phyloP scores from a whole-genome alignment of 1,140 invertebrate species.

The Meloidogyne floridensis region DNA sequence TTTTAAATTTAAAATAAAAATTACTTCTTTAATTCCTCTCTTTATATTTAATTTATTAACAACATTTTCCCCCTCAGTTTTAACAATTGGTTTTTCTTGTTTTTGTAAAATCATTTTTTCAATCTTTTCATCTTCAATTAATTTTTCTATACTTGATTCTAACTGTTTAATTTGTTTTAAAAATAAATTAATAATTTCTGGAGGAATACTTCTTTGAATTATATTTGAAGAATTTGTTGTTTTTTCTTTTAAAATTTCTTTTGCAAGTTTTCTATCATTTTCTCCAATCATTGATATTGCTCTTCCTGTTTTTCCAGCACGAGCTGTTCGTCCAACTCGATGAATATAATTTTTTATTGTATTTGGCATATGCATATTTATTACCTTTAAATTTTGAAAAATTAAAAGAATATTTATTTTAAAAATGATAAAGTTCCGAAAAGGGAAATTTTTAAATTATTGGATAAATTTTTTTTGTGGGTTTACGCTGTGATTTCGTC shows the following conservation, averaged over 20 bases:
- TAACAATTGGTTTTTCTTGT: slow-evolving; percentile 8
- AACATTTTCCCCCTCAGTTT: background rate
- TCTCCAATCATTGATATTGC: slow-evolving; percentile 90
- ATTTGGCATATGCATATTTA: slow-evolving; percentile 92
- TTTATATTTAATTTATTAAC: slow-evolving; percentile 10
- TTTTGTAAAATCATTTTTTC: slow-evolving; percentile 13
- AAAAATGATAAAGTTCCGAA: no score
- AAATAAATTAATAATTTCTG: slow-evolving; percentile 49
- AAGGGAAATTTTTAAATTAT: no score
- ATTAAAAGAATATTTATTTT: background rate
- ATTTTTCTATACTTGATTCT: slow-evolving; percentile 25
- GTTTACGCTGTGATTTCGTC: no score
- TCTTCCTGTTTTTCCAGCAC: slow-evolving; percentile 77
- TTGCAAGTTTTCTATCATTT: slow-evolving; percentile 83
- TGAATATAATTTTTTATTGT: slow-evolving; percentile 94
- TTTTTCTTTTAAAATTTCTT: slow-evolving; percentile 82
- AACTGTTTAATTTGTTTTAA: slow-evolving; percentile 2
- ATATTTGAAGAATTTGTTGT: slow-evolving; percentile 70
- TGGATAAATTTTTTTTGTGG: no score
- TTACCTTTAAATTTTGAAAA: slow-evolving; percentile 70
- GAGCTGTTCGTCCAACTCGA: slow-evolving; percentile 86
- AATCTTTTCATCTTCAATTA: slow-evolving; percentile 22
- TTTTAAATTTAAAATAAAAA: no score
- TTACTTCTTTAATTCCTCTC: background rate
- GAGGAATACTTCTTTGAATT: slow-evolving; percentile 82